These are phyloP conservation scores for Tenthredo scrophulariae DNA, from an alignment of 2,888 invertebrate species.

Conservation along the genomic window DNA sequence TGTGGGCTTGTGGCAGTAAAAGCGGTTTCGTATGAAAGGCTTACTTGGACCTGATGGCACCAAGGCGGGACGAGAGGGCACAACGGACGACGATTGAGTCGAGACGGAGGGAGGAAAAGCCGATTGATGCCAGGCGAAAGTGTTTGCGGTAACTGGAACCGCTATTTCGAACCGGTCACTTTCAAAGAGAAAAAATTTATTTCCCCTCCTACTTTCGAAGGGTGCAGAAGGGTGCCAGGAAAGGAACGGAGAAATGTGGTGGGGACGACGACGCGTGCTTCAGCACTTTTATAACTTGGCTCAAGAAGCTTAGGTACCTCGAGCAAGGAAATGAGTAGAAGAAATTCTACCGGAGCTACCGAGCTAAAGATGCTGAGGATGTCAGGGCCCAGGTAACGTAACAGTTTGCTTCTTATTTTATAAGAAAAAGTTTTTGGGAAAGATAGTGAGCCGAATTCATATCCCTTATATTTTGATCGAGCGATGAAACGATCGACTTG, in stretches of 20 bases:
- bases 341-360: neutral
- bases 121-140: slow-evolving; percentile 56
- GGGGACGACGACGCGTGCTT: slow-evolving; percentile 29
- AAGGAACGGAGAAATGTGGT: neutral
- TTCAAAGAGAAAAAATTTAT: slow-evolving; percentile 49
- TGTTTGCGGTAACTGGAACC: slow-evolving; percentile 58
- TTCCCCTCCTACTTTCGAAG: neutral
- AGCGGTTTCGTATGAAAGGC: slow-evolving; percentile 65
- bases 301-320: slow-evolving; percentile 39
- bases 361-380: neutral
- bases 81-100: slow-evolving; percentile 53
- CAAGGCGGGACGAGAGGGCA: slow-evolving; percentile 3
- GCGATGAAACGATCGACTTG: neutral
- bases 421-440: neutral
- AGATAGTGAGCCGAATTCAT: slow-evolving; percentile 10
- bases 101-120: slow-evolving; percentile 52
- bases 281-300: slow-evolving; percentile 45
- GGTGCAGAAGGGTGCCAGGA: neutral
- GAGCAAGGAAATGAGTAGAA: slow-evolving; percentile 8
- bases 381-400: slow-evolving; percentile 11
- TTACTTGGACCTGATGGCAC: slow-evolving; percentile 59
- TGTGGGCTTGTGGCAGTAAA: slow-evolving; percentile 58
- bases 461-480: slow-evolving; percentile 15
- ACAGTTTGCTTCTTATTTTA: slow-evolving; percentile 27
- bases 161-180: slow-evolving; percentile 47